Evolutionary conservation across 2,888 invertebrate species (phyloP).

Genomic region (Xylota segnis): DNA sequence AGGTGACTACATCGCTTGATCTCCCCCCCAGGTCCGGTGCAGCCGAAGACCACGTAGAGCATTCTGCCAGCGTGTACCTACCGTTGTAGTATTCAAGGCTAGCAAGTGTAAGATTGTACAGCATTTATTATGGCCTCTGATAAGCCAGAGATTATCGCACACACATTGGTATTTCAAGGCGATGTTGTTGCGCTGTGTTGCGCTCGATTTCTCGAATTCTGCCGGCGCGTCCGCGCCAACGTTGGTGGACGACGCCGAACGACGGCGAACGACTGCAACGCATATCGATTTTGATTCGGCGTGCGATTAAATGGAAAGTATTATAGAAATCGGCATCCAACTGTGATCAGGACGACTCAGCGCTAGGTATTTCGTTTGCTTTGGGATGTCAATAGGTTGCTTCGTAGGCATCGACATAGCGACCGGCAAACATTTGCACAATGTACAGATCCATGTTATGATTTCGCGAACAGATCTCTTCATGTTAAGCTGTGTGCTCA

Average conservation of each 20-base stretch:
- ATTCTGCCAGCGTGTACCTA: conserved; percentile 70
- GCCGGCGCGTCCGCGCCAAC: conserved; percentile 63
- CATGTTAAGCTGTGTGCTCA: conserved; percentile 78
- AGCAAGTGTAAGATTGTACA: conserved; percentile 76
- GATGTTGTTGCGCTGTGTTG: conserved; percentile 68
- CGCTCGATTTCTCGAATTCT: conserved; percentile 68
- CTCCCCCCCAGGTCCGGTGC: conserved; percentile 46
- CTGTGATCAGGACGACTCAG: conserved; percentile 73
- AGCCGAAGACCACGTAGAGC: conserved; percentile 49
- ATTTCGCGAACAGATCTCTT: conserved; percentile 79
- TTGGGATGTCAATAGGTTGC: conserved; percentile 75
- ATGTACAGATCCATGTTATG: conserved; percentile 79
- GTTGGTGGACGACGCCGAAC: conserved; percentile 23
- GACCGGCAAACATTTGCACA: conserved; percentile 77
- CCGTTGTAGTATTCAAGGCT: conserved; percentile 75
- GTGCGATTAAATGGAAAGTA: conserved; percentile 73
- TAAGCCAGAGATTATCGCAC: conserved; percentile 74
- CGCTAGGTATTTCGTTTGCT: conserved; percentile 68
- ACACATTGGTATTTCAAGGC: conserved; percentile 73
- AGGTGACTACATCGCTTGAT: conserved; percentile 72
- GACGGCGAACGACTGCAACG: conserved; percentile 62
- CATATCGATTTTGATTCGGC: conserved; percentile 77
- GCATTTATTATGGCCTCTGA: conserved; percentile 76
- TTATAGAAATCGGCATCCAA: conserved; percentile 78
- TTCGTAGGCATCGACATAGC: conserved; percentile 73